Evolutionary conservation across 2,113 vertebrate species (phyloP), one percentile per base, ranked within the genome.

Genomic region (Fukomys damarensis): DNA sequence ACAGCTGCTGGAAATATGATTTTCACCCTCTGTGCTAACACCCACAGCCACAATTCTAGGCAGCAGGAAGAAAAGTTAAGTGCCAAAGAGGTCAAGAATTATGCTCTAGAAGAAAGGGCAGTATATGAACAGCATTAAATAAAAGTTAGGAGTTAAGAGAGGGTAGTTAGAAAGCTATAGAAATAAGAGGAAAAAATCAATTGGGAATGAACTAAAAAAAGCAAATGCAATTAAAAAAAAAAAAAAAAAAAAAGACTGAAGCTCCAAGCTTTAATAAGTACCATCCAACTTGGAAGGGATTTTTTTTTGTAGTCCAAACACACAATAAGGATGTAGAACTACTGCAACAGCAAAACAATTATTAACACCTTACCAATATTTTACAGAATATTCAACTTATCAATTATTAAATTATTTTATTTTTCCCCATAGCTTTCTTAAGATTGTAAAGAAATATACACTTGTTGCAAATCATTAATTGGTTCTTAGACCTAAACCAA

Each of bases 321-420:
- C 8, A 95, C 9, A 85, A 24, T 19, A 88, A 70, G 7, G 14
- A 38, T 65, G 28, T 88, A 61, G 38, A 56, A 93, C 91, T 54
- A 30, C 1, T 30, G 46, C 30, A 79, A 59, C 8, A 30, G 43
- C 22, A 85, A 86, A 58, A 82, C 89, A 79, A 46, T 52, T 52
- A 79, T 10, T 65, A 24, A 86, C 46, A 92, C 5, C 38, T 89
- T 32, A 63, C 1, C n/a, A 70, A 41, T 68, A 61, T 93, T 61
- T 93, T 90, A 95, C 2, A 92, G 70, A 81, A 63, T 66, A 80
- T 94, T 93, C 43, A 84, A 82, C 7, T 52, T 35, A 66, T 24
- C 32, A 89, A 70, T 70, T 91, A 91, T 30, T 93, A 94, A 96
- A 59, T 93, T 28, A 9, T 96, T 97, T 49, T 58, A 86, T 96